phyloP scores from a whole-genome alignment of 2,113 vertebrate species.

The Clarias macrocephalus region DNA sequence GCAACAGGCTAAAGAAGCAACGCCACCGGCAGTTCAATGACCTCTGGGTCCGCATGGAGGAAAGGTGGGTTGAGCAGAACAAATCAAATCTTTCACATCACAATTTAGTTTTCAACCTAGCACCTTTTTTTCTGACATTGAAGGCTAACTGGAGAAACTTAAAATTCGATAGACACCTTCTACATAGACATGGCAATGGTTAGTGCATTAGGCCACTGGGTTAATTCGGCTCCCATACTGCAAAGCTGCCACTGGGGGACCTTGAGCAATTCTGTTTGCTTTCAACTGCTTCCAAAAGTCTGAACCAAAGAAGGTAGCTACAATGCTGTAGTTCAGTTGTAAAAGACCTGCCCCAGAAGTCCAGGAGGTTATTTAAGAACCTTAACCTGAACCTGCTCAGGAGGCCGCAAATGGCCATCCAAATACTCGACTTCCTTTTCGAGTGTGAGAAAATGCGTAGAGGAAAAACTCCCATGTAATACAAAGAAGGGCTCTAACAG shows the following conservation, averaged over 20 bases:
- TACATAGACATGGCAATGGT: background rate
- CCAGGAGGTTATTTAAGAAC: background rate
- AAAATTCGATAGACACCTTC: background rate
- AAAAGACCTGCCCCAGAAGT: background rate
- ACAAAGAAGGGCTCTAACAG: background rate
- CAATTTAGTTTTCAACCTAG: background rate
- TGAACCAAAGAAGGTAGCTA: background rate
- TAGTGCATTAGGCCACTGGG: background rate
- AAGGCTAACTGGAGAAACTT: background rate
- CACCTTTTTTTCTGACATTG: background rate
- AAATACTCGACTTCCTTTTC: background rate
- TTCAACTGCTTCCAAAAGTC: background rate
- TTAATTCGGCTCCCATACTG: background rate
- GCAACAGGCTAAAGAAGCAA: conserved; percentile 74
- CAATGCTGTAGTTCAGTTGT: background rate
- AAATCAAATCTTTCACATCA: background rate
- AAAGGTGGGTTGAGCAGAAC: conserved; percentile 69
- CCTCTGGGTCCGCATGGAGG: conserved; percentile 83
- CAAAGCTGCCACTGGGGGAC: background rate
- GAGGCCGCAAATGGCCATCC: background rate
- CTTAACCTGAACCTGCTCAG: background rate
- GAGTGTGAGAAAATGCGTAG: background rate
- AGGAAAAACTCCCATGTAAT: conserved; percentile 1
- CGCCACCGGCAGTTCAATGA: conserved; percentile 79
- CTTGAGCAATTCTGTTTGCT: background rate